Conservation (phyloP, 2,113 vertebrate species). For the Protobothrops flavoviridis region DNA sequence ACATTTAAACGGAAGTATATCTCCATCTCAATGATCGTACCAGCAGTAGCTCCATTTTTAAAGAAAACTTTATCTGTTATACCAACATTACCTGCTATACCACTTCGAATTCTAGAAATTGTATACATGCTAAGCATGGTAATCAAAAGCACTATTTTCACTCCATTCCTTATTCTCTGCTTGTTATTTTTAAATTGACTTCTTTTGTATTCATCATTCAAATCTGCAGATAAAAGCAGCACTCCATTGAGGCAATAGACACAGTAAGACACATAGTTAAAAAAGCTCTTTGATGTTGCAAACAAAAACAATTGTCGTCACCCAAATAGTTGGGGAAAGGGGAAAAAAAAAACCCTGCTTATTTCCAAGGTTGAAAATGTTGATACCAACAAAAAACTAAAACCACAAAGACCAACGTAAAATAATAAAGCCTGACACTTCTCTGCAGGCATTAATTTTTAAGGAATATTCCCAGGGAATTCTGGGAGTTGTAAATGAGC, state of each 20-base stretch:
- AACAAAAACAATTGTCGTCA: background rate
- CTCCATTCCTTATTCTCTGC: background rate
- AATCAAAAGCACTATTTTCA: background rate
- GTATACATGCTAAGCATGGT: background rate
- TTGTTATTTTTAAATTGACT: background rate
- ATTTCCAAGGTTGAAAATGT: background rate
- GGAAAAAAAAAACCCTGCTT: background rate
- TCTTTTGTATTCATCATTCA: background rate
- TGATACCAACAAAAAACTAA: background rate
- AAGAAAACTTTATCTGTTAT: background rate
- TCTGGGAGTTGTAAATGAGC: background rate
- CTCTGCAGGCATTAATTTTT: background rate
- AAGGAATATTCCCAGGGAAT: background rate
- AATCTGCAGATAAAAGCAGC: background rate
- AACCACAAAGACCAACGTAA: background rate
- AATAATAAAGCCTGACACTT: background rate
- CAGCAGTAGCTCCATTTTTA: background rate
- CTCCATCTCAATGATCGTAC: background rate
- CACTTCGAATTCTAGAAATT: background rate
- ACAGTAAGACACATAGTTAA: background rate
- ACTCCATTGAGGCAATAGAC: background rate
- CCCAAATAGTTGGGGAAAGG: background rate
- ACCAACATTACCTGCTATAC: background rate
- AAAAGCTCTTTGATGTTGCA: background rate
- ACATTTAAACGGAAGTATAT: background rate